Conservation (phyloP, 2,888 invertebrate genomes). For the Lycophotia porphyrea region DNA sequence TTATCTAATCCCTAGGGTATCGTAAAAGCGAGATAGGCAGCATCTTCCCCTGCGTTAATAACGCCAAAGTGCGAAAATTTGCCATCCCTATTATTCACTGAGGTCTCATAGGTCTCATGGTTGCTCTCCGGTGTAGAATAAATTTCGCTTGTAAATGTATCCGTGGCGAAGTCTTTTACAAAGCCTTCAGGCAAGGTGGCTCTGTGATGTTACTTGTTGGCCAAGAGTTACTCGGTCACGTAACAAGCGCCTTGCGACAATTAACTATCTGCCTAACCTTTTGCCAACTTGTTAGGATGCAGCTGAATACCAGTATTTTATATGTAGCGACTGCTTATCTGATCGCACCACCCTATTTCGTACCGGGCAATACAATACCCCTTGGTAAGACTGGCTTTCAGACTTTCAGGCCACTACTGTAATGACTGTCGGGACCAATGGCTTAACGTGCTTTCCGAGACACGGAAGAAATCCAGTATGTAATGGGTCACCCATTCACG, state of each 20-base stretch:
- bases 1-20: conserved; percentile 43
- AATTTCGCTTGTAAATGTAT: conserved; percentile 37
- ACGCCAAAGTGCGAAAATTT: conserved; percentile 45
- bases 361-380: background rate
- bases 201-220: background rate
- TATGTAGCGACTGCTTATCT: background rate
- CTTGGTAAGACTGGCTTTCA: background rate
- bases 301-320: background rate
- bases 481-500: background rate
- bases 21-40: conserved; percentile 34
- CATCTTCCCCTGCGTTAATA: conserved; percentile 39
- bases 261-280: background rate
- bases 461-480: background rate
- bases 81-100: conserved; percentile 39
- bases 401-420: background rate
- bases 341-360: background rate
- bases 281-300: background rate
- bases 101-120: conserved; percentile 33
- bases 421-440: background rate
- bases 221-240: background rate
- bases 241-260: background rate
- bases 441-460: background rate
- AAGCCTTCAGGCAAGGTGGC: conserved; percentile 33
- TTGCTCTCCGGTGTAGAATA: conserved; percentile 29
- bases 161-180: conserved; percentile 38